Evolutionary conservation across 2,797 vertebrate genomes (phyloP).

Genomic region (Anguilla anguilla): DNA sequence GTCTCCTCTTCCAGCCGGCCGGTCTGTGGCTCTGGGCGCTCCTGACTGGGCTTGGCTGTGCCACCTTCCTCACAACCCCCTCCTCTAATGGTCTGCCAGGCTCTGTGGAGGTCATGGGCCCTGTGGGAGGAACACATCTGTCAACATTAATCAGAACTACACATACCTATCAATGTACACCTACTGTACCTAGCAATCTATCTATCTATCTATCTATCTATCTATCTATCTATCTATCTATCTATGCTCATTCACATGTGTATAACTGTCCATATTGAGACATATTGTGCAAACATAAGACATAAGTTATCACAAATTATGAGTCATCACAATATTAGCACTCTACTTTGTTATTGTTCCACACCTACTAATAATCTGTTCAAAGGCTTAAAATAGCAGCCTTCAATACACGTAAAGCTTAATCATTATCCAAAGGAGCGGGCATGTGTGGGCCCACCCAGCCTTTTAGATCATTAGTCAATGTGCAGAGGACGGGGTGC

Average conservation of each 20-base stretch:
- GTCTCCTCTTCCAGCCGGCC: conserved; percentile 80
- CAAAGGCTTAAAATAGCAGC: background rate
- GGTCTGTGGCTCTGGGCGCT: conserved; percentile 78
- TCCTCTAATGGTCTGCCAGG: conserved; percentile 76
- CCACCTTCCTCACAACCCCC: conserved; percentile 72
- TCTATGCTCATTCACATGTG: background rate
- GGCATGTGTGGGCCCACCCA: conserved; percentile 59
- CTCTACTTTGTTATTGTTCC: background rate
- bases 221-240: background rate
- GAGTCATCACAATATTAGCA: background rate
- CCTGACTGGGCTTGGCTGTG: conserved; percentile 79
- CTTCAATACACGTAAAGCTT: background rate
- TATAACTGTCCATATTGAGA: background rate
- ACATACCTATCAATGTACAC: background rate
- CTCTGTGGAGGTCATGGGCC: conserved; percentile 78
- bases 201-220: background rate
- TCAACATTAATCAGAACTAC: background rate
- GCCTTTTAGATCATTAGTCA: conserved; percentile 59
- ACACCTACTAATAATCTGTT: background rate
- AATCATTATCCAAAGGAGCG: background rate
- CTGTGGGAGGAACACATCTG: conserved; percentile 61
- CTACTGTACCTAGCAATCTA: background rate
- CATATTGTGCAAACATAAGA: background rate
- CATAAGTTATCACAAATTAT: too few species aligned
- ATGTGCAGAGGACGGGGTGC: conserved; percentile 28